Base-by-base conservation (phyloP, 2,113 vertebrate genomes). In the Scomber colias region DNA sequence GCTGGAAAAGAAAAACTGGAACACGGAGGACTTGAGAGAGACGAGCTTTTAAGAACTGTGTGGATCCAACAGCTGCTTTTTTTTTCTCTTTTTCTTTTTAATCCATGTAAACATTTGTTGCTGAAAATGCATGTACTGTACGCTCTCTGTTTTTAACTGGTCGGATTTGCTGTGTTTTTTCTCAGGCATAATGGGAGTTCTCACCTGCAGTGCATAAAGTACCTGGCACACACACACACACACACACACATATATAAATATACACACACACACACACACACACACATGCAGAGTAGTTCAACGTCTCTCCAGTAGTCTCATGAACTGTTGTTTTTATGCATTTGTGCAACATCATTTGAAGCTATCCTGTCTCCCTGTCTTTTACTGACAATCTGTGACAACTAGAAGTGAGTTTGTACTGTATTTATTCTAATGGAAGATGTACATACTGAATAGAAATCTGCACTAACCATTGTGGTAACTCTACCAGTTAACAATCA, bases 381-480 rank as follows among this genome's bases (percentile, higher is more conserved):
- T 85, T 88, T 77, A 81, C 73, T 86, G 93, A 94, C 93, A 94
- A 94, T 94, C 92, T 91, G 88, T 89, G 89, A 89, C 80, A 27
- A 84, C 75, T 89, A 60, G 79, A 71, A 87, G 75, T 88, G 61
- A 83, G 60, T 90, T 93, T 85, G 73, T 90, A 89, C 85, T 85
- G 77, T 91, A 91, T 90, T 92, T 87, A 93, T 89, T 91, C 74
- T 50, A 72, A 88, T 24, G 70, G 61, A 72, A 27, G 61, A 27
- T 94, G 91, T 93, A 93, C 86, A 93, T 90, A 87, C 60, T 70
- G 55, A 89, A 74, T 87, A 85, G 86, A 75, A 83, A 82, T 82
- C 86, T 94, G 93, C 92, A 95, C 90, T 94, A 93, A 90, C 86
- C 90, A 75, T 83, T 69, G 86, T 90, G 84, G 87, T 86, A 78